A percentile compares a stretch with the other conserved stretches of the same genome.
These are phyloP conservation scores for Plebejus anna DNA, from an alignment of 2,888 invertebrate genomes.

Conservation along the genomic window DNA sequence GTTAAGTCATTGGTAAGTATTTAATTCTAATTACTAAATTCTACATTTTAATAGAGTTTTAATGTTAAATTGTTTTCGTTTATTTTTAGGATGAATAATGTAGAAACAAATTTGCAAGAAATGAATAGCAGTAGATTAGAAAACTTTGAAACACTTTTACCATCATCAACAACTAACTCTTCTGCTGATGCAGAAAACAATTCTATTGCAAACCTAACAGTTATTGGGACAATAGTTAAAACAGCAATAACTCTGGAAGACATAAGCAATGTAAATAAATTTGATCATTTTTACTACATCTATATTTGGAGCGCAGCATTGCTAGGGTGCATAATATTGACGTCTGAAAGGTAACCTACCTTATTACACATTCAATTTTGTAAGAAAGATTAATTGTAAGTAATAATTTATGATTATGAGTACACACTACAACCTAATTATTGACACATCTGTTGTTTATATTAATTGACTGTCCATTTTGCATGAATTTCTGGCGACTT, in stretches of 20 bases:
- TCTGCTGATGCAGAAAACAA: background rate
- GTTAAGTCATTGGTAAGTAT: conserved; percentile 85
- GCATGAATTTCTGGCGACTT: background rate
- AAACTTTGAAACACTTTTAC: background rate
- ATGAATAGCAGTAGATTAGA: background rate
- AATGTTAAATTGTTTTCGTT: background rate
- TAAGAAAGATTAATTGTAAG: background rate
- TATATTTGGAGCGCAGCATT: conserved; percentile 27
- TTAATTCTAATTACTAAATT: background rate
- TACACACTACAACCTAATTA: background rate
- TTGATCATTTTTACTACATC: conserved; percentile 25
- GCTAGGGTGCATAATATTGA: conserved; percentile 22
- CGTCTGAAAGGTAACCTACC: background rate
- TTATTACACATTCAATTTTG: background rate
- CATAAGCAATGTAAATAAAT: background rate
- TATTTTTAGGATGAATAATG: conserved; percentile 12
- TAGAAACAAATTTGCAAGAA: conserved; percentile 8
- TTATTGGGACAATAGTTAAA: conserved; percentile 5
- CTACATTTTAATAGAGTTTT: background rate
- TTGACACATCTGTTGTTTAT: background rate
- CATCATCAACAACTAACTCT: background rate
- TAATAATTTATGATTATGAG: background rate
- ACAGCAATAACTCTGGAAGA: conserved; percentile 21
- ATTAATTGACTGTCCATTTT: background rate
- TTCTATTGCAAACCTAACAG: background rate